phyloP scores from a whole-genome alignment of 2,888 invertebrate species.

The Phoronis australis region DNA sequence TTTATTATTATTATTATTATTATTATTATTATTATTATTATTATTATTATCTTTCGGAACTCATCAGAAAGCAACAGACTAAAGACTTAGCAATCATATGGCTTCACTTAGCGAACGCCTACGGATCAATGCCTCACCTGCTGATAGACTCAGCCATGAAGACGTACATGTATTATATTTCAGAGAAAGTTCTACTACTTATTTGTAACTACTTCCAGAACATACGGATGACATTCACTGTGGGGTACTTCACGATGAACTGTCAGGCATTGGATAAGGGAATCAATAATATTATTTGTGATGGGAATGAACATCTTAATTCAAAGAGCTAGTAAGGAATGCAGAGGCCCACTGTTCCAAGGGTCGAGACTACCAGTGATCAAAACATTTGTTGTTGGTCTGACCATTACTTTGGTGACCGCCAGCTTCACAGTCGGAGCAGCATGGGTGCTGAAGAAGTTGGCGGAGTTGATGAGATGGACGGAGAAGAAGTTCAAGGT shows the following conservation, averaged over 20 bases:
- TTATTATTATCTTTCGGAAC: no score
- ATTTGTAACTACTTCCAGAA: constrained; percentile 5
- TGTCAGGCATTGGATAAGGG: constrained; percentile 9
- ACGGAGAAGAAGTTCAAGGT: constrained; percentile 5
- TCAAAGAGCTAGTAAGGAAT: no score
- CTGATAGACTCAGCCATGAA: constrained; percentile 2
- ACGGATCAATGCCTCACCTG: constrained; percentile 5
- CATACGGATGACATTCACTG: constrained; percentile 2
- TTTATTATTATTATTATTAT: no score
- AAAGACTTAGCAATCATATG: no score
- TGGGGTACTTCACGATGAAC: background rate
- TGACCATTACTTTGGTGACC: constrained; percentile 2
- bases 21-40: no score
- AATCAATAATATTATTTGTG: constrained; percentile 7
- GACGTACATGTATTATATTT: constrained; percentile 7
- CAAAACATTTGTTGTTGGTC: constrained; percentile 5
- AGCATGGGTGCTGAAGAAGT: no score
- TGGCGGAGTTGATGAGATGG: constrained; percentile 2
- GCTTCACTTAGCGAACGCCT: constrained; percentile 8
- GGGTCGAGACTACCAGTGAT: constrained; percentile 4
- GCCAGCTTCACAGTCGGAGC: no score
- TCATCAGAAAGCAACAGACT: no score
- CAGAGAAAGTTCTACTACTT: background rate
- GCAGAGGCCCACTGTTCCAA: no score
- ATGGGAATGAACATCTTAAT: constrained; percentile 9